Conservation (phyloP, 2,888 invertebrate species). For the Automeris io region DNA sequence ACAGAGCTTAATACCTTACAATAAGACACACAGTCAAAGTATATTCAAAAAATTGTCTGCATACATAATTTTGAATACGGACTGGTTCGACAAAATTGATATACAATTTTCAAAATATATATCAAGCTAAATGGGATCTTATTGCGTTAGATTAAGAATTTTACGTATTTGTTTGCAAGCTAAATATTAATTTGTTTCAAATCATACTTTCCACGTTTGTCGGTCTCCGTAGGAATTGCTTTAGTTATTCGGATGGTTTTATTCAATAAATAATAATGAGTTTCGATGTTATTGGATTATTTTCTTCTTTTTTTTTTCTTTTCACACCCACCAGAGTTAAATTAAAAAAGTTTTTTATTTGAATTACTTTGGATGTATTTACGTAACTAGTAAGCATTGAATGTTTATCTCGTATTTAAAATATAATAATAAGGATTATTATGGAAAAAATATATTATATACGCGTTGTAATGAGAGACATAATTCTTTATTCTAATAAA, state of each 20-base stretch:
- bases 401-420: too few species aligned
- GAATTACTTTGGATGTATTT: background rate
- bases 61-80: background rate
- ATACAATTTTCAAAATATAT: conserved; percentile 1
- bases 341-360: conserved; percentile 51
- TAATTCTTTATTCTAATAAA: too few species aligned
- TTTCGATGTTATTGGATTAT: conserved; percentile 19
- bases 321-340: conserved; percentile 26
- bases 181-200: conserved; percentile 12
- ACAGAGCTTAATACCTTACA: background rate
- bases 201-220: conserved; percentile 33
- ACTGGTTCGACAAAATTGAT: background rate
- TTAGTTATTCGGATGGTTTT: conserved; percentile 31
- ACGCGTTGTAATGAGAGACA: too few species aligned
- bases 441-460: too few species aligned
- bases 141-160: background rate
- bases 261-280: conserved; percentile 50
- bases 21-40: background rate
- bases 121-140: conserved; percentile 2
- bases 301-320: conserved; percentile 1
- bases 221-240: conserved; percentile 36
- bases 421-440: too few species aligned
- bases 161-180: background rate
- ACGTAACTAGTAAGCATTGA: too few species aligned
- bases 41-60: background rate